These are phyloP conservation scores for Sipha flava DNA, from an alignment of 1,140 invertebrate genomes.

Conservation along the genomic window DNA sequence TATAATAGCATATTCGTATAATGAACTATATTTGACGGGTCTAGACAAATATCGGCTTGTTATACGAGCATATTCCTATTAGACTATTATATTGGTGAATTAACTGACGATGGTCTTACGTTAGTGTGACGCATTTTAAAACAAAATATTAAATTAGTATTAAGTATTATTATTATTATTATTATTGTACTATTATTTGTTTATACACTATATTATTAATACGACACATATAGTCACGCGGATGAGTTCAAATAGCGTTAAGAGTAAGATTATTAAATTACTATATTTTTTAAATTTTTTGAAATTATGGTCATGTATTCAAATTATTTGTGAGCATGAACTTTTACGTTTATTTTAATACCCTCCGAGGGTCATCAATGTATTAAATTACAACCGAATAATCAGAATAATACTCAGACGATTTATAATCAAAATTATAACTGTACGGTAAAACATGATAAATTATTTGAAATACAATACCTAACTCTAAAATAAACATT, in stretches of 20 bases:
- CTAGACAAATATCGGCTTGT: too few species aligned
- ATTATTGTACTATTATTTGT: too few species aligned
- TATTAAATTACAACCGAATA: not conserved
- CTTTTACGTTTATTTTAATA: not conserved
- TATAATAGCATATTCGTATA: too few species aligned
- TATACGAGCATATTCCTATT: too few species aligned
- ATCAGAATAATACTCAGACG: not conserved
- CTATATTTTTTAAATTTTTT: not conserved
- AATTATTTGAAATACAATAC: not conserved
- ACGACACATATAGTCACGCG: not conserved
- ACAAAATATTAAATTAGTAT: too few species aligned
- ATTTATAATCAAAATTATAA: not conserved
- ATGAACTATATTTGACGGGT: too few species aligned
- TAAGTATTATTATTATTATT: too few species aligned
- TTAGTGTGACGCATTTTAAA: too few species aligned
- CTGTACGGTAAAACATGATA: not conserved
- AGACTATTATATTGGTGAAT: too few species aligned
- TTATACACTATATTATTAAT: not conserved
- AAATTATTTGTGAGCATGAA: not conserved
- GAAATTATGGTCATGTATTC: not conserved
- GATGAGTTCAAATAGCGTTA: not conserved
- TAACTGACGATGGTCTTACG: not conserved
- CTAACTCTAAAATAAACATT: too few species aligned
- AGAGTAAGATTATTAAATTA: not conserved
- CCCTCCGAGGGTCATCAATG: not conserved